Percentiles rank a stretch among this genome's conserved stretches.
phyloP scores from a whole-genome alignment of 2,888 invertebrate species.

The Mamestra brassicae region DNA sequence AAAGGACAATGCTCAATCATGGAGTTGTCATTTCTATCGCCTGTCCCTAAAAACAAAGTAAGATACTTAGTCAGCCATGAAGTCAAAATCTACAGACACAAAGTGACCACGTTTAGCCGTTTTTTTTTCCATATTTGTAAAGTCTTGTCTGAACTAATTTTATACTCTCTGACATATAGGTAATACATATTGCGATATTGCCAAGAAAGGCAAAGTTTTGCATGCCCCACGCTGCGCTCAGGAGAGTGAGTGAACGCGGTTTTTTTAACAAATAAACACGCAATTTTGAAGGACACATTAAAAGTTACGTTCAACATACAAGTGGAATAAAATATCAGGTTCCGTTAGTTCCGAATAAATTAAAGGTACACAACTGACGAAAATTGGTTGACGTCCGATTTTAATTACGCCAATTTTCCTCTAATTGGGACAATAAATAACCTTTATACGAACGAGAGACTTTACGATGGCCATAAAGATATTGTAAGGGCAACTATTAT shows the following conservation, averaged over 20 bases:
- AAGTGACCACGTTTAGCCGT: not conserved
- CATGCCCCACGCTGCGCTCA: conserved; percentile 71
- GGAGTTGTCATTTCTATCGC: not conserved
- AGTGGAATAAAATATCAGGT: conserved; percentile 23
- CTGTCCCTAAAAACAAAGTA: not conserved
- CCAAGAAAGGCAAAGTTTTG: conserved; percentile 84
- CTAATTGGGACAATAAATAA: conserved; percentile 57
- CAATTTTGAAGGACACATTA: conserved; percentile 35
- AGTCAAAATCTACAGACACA: not conserved
- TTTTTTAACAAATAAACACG: conserved; percentile 63
- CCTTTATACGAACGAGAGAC: conserved; percentile 32
- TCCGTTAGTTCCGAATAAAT: conserved; percentile 21
- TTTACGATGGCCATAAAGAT: conserved; percentile 32
- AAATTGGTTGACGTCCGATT: conserved; percentile 63
- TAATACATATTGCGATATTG: conserved; percentile 82
- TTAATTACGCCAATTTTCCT: conserved; percentile 52
- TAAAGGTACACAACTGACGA: conserved; percentile 46
- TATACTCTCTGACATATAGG: conserved; percentile 70
- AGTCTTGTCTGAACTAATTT: conserved; percentile 29
- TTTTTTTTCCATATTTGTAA: too few relatives aligned
- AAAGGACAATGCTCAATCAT: not conserved
- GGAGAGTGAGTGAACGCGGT: conserved; percentile 61
- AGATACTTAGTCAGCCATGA: not conserved
- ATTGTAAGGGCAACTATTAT: conserved; percentile 35
- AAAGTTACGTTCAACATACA: conserved; percentile 17